Evolutionary conservation across 2,113 vertebrate genomes (phyloP).

Genomic region (Epinephelus lanceolatus): DNA sequence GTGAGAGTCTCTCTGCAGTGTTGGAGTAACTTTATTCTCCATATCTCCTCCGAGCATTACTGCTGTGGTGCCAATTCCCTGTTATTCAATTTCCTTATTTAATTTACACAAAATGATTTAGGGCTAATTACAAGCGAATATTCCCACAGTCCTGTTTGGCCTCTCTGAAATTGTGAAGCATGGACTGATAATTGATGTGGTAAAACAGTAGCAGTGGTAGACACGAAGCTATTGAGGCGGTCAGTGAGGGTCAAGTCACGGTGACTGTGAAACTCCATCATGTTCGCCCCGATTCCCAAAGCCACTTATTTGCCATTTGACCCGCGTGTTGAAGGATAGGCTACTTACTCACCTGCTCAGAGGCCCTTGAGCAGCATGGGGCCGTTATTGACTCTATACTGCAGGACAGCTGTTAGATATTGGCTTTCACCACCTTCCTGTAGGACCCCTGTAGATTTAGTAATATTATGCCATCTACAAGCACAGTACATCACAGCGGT

Average conservation of each 20-base stretch:
- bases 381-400: constrained; percentile 35
- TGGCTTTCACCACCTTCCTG: constrained; percentile 47
- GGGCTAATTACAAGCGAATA: constrained; percentile 26
- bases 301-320: constrained; percentile 29
- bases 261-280: constrained; percentile 11
- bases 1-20: neutral
- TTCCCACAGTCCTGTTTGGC: constrained; percentile 46
- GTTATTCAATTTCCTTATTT: constrained; percentile 68
- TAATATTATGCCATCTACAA: constrained; percentile 47
- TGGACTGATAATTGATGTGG: constrained; percentile 13
- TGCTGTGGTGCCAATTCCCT: constrained; percentile 37
- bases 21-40: constrained; percentile 17
- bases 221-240: neutral
- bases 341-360: constrained; percentile 27
- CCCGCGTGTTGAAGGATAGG: constrained; percentile 34
- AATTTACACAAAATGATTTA: constrained; percentile 57
- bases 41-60: constrained; percentile 30
- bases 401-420: constrained; percentile 57
- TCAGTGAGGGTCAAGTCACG: constrained; percentile 26
- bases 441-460: constrained; percentile 44
- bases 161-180: constrained; percentile 30
- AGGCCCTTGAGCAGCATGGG: constrained; percentile 40
- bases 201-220: constrained; percentile 19
- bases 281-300: constrained; percentile 27
- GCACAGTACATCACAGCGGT: constrained; percentile 37